These are phyloP conservation scores for Ypsolopha scabrella DNA, from an alignment of 2,888 invertebrate genomes.

Conservation along the genomic window DNA sequence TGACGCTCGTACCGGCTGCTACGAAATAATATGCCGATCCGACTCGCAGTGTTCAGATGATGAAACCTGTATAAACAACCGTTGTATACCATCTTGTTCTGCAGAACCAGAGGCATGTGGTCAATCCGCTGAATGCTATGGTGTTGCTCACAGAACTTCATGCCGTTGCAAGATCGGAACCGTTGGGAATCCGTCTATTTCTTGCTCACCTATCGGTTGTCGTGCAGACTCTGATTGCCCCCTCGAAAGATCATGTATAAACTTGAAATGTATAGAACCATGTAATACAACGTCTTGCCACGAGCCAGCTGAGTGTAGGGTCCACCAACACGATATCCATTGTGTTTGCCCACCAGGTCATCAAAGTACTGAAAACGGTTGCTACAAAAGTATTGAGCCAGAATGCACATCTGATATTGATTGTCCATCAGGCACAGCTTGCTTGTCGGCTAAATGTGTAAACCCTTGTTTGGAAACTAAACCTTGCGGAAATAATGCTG, in stretches of 20 bases:
- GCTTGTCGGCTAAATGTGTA: slow-evolving; percentile 83
- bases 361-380: slow-evolving; percentile 73
- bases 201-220: slow-evolving; percentile 86
- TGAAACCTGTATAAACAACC: slow-evolving; percentile 85
- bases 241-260: slow-evolving; percentile 82
- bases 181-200: slow-evolving; percentile 82
- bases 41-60: slow-evolving; percentile 85
- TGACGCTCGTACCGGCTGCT: slow-evolving; percentile 86
- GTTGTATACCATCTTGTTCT: slow-evolving; percentile 85
- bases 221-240: slow-evolving; percentile 85
- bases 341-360: slow-evolving; percentile 87
- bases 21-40: slow-evolving; percentile 78
- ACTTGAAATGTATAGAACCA: slow-evolving; percentile 82
- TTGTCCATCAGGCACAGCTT: slow-evolving; percentile 86
- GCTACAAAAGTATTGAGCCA: slow-evolving; percentile 67
- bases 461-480: slow-evolving; percentile 84
- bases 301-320: slow-evolving; percentile 80
- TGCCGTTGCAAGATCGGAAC: slow-evolving; percentile 88
- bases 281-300: slow-evolving; percentile 79
- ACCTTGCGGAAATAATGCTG: slow-evolving; percentile 86
- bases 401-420: slow-evolving; percentile 84
- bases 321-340: slow-evolving; percentile 80
- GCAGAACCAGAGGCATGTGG: slow-evolving; percentile 80
- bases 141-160: slow-evolving; percentile 82
- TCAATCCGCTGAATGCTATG: slow-evolving; percentile 82